A percentile compares a stretch with the other conserved stretches of the same genome.
phyloP scores from a whole-genome alignment of 2,888 invertebrate genomes.

The Cybosia mesomella region DNA sequence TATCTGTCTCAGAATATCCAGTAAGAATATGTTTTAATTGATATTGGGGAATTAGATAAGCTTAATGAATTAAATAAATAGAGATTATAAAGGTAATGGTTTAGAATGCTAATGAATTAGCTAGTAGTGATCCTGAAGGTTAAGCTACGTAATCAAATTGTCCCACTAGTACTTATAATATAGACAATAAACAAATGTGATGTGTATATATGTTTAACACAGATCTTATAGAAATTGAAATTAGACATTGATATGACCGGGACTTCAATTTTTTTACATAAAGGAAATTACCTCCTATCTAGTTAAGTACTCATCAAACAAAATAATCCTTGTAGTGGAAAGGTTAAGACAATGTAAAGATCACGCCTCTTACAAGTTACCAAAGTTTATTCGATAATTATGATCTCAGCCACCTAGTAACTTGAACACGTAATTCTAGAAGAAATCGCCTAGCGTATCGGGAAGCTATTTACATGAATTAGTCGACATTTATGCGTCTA shows the following conservation, averaged over 20 bases:
- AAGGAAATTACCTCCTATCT: constrained; percentile 19
- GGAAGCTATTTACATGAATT: constrained; percentile 84
- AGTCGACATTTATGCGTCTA: constrained; percentile 83
- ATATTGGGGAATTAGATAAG: background rate
- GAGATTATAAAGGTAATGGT: too few relatives aligned
- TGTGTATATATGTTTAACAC: too few relatives aligned
- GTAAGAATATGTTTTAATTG: background rate
- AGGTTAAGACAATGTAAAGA: background rate
- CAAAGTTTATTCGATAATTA: constrained; percentile 12
- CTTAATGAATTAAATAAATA: too few relatives aligned
- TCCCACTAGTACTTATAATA: too few relatives aligned
- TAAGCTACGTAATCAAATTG: too few relatives aligned
- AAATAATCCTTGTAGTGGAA: background rate
- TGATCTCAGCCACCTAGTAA: constrained; percentile 11
- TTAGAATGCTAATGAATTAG: too few relatives aligned
- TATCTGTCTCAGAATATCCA: constrained; percentile 73
- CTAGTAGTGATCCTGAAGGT: too few relatives aligned
- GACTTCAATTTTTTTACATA: background rate
- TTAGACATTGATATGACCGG: too few relatives aligned
- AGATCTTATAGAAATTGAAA: too few relatives aligned
- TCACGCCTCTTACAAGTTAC: background rate
- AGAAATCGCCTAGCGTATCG: constrained; percentile 52
- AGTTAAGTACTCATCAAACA: background rate
- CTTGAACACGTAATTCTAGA: constrained; percentile 62
- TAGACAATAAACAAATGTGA: too few relatives aligned